A percentile compares a stretch with the other conserved stretches of the same genome.
Conservation (phyloP, 2,797 vertebrate genomes). For the Gila robusta region DNA sequence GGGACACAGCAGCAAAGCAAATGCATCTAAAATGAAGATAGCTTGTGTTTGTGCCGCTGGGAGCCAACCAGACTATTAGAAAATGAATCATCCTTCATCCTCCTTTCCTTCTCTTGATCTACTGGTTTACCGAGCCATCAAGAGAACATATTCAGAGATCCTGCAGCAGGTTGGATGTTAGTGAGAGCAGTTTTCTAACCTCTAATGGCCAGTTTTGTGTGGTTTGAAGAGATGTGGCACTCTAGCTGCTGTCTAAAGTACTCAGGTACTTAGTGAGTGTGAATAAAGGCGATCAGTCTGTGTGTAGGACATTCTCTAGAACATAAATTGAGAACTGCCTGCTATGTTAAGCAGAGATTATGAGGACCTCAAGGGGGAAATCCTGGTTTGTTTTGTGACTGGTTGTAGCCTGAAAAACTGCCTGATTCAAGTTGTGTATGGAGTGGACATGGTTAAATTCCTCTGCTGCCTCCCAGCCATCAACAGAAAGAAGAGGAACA, state of each 20-base stretch:
- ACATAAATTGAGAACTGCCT: not conserved
- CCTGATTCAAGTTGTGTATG: not conserved
- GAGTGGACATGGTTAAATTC: not conserved
- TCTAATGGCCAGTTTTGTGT: not conserved
- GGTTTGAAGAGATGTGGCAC: not conserved
- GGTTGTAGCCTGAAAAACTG: slow-evolving; percentile 7
- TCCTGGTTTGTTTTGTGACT: slow-evolving; percentile 10
- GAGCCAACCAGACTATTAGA: slow-evolving; percentile 5
- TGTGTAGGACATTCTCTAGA: not conserved
- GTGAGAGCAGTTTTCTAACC: not conserved
- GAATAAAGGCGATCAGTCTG: slow-evolving; percentile 13
- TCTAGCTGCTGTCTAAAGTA: slow-evolving; percentile 16
- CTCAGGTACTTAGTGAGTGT: not conserved
- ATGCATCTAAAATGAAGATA: slow-evolving; percentile 17
- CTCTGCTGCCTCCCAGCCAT: not conserved
- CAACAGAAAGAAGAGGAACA: not conserved
- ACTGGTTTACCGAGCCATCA: slow-evolving; percentile 13
- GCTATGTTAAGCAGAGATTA: not conserved
- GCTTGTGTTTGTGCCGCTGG: not conserved
- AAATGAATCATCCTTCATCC: slow-evolving; percentile 24
- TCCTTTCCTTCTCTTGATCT: slow-evolving; percentile 6
- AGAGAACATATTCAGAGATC: not conserved
- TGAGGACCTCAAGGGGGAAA: not conserved
- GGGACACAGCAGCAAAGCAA: not conserved
- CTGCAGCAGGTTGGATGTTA: slow-evolving; percentile 4